phyloP scores from a whole-genome alignment of 2,113 vertebrate genomes.

The Irena cyanogastra region DNA sequence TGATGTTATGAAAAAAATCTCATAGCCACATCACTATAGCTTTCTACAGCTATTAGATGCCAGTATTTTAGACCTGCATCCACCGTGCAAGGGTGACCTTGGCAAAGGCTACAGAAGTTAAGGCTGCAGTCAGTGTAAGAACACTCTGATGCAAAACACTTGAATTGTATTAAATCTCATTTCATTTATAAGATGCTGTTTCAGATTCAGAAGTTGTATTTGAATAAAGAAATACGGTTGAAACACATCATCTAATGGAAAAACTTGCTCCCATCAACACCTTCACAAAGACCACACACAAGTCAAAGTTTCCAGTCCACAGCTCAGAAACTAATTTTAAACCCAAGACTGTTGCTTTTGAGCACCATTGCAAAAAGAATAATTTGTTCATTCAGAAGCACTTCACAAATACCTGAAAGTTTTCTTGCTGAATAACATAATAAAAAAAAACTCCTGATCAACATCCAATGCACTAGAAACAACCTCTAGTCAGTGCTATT shows the following conservation, averaged over 20 bases:
- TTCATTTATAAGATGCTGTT: not conserved
- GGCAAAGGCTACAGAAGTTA: not conserved
- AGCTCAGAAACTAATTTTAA: not conserved
- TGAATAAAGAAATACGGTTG: not conserved
- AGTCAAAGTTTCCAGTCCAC: not conserved
- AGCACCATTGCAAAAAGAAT: not conserved
- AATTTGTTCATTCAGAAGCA: not conserved
- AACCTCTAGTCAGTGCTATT: not conserved
- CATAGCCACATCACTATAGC: not conserved
- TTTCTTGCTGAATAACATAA: not conserved
- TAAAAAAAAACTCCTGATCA: not conserved
- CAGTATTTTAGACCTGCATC: not conserved
- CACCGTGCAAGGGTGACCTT: not conserved
- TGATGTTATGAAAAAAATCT: not conserved
- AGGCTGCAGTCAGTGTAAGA: not conserved
- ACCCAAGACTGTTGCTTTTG: not conserved
- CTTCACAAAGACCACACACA: not conserved
- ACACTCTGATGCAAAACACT: not conserved
- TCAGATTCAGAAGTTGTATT: not conserved
- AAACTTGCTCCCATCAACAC: not conserved
- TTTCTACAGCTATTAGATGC: not conserved
- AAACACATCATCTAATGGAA: not conserved
- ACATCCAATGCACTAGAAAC: rapidly evolving
- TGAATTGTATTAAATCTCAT: not conserved
- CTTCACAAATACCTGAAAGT: not conserved